Percentiles rank a stretch among this genome's conserved stretches.
Conservation (phyloP, 1,140 invertebrate species). For the Eriosoma lanigerum region DNA sequence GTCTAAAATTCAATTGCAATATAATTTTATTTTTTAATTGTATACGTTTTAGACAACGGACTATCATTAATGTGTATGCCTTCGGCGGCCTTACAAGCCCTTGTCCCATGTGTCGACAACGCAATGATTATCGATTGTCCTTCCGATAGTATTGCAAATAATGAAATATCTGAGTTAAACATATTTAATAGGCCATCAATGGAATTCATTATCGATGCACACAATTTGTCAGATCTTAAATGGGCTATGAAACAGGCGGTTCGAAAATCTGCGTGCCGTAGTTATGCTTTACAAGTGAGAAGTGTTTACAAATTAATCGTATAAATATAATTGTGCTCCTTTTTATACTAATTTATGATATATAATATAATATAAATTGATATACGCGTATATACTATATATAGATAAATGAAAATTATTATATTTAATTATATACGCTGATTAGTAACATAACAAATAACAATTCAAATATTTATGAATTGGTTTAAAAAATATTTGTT, state of each 20-base stretch:
- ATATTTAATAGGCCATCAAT: conserved; percentile 70
- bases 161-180: not conserved
- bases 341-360: too few relatives aligned
- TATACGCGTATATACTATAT: too few relatives aligned
- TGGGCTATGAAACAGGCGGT: conserved; percentile 82
- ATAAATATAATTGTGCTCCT: too few relatives aligned
- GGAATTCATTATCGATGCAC: conserved; percentile 80
- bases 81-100: conserved; percentile 73
- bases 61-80: conserved; percentile 81
- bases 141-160: not conserved
- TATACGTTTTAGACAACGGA: conserved; percentile 61
- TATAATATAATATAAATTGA: too few relatives aligned
- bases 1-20: not conserved
- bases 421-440: too few relatives aligned
- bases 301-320: not conserved
- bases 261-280: conserved; percentile 78
- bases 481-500: too few relatives aligned
- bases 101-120: conserved; percentile 64
- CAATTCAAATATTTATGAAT: too few relatives aligned
- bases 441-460: too few relatives aligned
- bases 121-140: not conserved
- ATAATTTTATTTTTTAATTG: not conserved
- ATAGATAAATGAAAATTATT: too few relatives aligned
- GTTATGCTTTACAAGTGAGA: conserved; percentile 75
- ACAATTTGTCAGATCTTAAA: conserved; percentile 78